Evolutionary conservation across 1,140 invertebrate species (phyloP).

Genomic region (Drosophila ironensis): DNA sequence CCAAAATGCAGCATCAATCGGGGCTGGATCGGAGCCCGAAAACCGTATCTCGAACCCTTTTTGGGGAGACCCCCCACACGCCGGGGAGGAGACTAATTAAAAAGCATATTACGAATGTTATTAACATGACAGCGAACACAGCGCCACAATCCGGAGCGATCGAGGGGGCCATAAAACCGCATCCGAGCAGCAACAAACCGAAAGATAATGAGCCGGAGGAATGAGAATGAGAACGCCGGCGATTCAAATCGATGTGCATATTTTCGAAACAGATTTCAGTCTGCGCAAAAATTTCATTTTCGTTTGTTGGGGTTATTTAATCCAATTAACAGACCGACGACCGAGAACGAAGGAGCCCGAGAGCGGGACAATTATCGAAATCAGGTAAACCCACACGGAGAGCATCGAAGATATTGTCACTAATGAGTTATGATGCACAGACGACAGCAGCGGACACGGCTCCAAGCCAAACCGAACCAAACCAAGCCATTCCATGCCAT

Average conservation of each 20-base stretch:
- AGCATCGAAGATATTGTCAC: slow-evolving; percentile 63
- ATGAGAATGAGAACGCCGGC: slow-evolving; percentile 29
- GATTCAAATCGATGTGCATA: slow-evolving; percentile 76
- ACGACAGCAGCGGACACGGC: slow-evolving; percentile 50
- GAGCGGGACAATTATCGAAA: slow-evolving; percentile 73
- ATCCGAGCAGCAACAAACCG: slow-evolving; percentile 31
- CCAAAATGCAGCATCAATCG: slow-evolving; percentile 62
- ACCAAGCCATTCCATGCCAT: neutral
- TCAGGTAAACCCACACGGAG: slow-evolving; percentile 74
- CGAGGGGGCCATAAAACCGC: slow-evolving; percentile 44
- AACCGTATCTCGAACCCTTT: slow-evolving; percentile 25
- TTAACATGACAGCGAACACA: slow-evolving; percentile 80
- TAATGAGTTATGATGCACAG: slow-evolving; percentile 81
- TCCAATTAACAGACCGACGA: slow-evolving; percentile 64
- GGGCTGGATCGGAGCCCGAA: slow-evolving; percentile 7
- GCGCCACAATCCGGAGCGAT: slow-evolving; percentile 53
- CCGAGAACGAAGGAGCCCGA: slow-evolving; percentile 1
- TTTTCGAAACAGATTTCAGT: slow-evolving; percentile 60
- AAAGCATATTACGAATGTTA: slow-evolving; percentile 79
- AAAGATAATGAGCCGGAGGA: slow-evolving; percentile 58
- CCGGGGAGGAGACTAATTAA: slow-evolving; percentile 65
- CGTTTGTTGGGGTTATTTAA: slow-evolving; percentile 71
- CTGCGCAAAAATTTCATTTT: slow-evolving; percentile 58
- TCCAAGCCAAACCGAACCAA: slow-evolving; percentile 24
- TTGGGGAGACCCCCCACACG: slow-evolving; percentile 60